Percentiles rank a stretch among this genome's conserved stretches.
These are phyloP conservation scores for Elgonia sp. DNA, from an alignment of 2,888 invertebrate species.

Conservation along the genomic window DNA sequence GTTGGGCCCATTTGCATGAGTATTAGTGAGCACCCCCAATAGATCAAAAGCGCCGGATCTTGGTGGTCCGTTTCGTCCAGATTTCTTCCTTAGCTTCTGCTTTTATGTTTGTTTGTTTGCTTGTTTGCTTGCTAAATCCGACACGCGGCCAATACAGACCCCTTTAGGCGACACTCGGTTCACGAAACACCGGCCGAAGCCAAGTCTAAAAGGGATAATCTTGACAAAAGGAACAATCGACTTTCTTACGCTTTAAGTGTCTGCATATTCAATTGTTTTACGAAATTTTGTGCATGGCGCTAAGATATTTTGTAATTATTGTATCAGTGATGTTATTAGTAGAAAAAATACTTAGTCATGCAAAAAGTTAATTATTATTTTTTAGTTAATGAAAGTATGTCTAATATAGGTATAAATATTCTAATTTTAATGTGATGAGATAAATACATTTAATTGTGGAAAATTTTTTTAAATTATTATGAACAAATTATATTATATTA, in stretches of 20 bases:
- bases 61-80: slow-evolving; percentile 66
- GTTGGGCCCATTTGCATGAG: slow-evolving; percentile 73
- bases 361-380: no score
- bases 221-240: slow-evolving; percentile 16
- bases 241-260: background rate
- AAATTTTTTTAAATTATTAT: no score
- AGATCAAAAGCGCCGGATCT: slow-evolving; percentile 80
- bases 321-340: no score
- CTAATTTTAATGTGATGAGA: no score
- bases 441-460: no score
- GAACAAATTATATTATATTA: no score
- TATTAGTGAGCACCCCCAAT: slow-evolving; percentile 78
- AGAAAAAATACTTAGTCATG: no score
- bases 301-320: no score
- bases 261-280: slow-evolving; percentile 6
- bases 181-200: background rate
- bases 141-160: slow-evolving; percentile 63
- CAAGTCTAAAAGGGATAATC: slow-evolving; percentile 57
- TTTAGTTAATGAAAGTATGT: no score
- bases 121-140: slow-evolving; percentile 69
- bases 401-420: no score
- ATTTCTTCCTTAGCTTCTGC: slow-evolving; percentile 56
- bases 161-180: slow-evolving; percentile 56
- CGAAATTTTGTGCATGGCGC: background rate
- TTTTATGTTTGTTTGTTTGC: slow-evolving; percentile 55